Evolutionary conservation across 1,140 invertebrate species (phyloP).

Genomic region (Eupeodes corollae): DNA sequence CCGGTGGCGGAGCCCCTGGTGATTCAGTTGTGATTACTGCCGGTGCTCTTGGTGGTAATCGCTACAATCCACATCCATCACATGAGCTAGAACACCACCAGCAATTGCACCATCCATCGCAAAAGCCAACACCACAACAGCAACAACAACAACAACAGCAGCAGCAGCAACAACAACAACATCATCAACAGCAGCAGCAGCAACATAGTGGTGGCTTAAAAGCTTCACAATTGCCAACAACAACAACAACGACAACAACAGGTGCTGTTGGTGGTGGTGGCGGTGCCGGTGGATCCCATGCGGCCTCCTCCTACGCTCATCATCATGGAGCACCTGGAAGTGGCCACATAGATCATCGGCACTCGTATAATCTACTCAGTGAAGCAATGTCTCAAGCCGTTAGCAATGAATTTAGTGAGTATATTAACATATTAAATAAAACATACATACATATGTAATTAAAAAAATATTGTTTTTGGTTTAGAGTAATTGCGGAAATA

Average conservation of each 20-base stretch:
- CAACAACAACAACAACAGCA: background rate
- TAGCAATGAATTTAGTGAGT: conserved; percentile 39
- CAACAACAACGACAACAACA: background rate
- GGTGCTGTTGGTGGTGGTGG: background rate
- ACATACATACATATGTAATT: too few relatives aligned
- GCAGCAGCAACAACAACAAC: background rate
- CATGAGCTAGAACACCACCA: background rate
- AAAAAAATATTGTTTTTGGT: too few relatives aligned
- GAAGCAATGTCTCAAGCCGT: conserved; percentile 38
- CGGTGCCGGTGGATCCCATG: background rate
- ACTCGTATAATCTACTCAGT: conserved; percentile 36
- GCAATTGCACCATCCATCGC: background rate
- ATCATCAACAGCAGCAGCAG: background rate
- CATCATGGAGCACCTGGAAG: background rate
- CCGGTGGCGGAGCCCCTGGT: background rate
- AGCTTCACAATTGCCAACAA: background rate
- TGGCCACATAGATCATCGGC: conserved; percentile 12
- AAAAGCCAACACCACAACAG: background rate
- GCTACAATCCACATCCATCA: background rate
- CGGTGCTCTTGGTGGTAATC: background rate
- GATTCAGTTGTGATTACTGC: background rate
- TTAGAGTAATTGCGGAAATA: too few relatives aligned
- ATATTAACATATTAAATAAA: too few relatives aligned
- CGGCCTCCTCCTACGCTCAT: background rate
- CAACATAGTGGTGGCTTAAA: background rate